A percentile compares a stretch with the other conserved stretches of the same genome.
Evolutionary conservation across 2,113 vertebrate genomes (phyloP).

Genomic region (Etia nguti): DNA sequence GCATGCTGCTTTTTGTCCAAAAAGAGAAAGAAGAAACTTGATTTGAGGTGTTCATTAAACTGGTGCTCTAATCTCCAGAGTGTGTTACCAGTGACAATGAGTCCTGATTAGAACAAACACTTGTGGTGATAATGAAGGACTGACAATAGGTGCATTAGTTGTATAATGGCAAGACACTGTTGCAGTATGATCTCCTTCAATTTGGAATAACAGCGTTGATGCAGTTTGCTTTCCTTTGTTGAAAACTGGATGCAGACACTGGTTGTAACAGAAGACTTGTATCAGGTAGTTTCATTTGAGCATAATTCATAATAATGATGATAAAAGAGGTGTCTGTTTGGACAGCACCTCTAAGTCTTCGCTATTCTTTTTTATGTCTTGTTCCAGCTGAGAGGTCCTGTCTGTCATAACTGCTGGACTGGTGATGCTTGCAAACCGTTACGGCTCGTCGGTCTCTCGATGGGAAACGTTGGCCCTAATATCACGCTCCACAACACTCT

Average conservation of each 20-base stretch:
- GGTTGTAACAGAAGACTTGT: background rate
- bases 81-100: background rate
- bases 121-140: background rate
- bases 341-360: background rate
- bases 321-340: background rate
- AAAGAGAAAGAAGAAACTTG: background rate
- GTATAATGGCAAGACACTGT: background rate
- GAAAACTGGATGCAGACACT: background rate
- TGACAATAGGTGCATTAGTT: background rate
- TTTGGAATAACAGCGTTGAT: background rate
- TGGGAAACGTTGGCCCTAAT: constrained; percentile 38
- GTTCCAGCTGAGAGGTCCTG: constrained; percentile 2
- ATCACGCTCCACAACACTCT: constrained; percentile 56
- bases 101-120: background rate
- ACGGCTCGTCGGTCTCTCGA: constrained; percentile 2
- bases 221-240: background rate
- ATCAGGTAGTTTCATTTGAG: background rate
- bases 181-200: background rate
- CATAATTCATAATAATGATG: background rate
- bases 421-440: constrained; percentile 10
- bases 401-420: constrained; percentile 20
- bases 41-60: background rate
- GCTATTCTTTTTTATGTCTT: background rate
- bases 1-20: background rate
- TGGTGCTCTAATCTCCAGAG: background rate